Base-by-base conservation (phyloP, 1,140 invertebrate species). In the Teleopsis dalmanni region DNA sequence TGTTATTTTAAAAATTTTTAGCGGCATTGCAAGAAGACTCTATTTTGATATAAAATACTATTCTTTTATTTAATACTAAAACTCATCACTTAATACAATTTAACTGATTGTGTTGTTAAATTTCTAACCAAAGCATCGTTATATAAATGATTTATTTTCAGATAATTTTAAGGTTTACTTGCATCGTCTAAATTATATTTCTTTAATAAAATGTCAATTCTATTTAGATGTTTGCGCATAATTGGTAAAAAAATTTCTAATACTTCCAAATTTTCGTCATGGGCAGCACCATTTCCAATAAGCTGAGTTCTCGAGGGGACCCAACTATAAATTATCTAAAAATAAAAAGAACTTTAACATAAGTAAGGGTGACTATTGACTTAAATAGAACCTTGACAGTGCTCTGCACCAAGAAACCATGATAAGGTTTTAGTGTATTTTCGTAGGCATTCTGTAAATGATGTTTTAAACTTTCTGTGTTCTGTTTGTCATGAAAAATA, bases 351-450 rank as follows among this genome's bases (percentile, higher is more conserved):
- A 3, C 27, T 29, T 3, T 33, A 23, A 14, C 2, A 11, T 9
- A 45, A 3, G 48, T 6, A 51, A 38, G 27, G 33, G n/a, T n/a
- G n/a, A n/a, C n/a, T n/a, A n/a, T n/a, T n/a, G n/a, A n/a, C n/a
- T n/a, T n/a, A n/a, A n/a, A n/a, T n/a, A n/a, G n/a, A n/a, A 70
- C 67, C 55, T 64, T 60, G 9, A 70, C 63, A 22, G 68, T 65
- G 42, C 58, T 60, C 50, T 71, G 65, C n/a, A 70, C 58, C n/a
- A 71, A 56, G 35, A 64, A 70, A 25, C 68, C 66, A 35, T 71
- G 67, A 22, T 71, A 68, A 48, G 61, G 68, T 35, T 71, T 71
- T 8, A 71, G 23, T 4, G 65, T 68, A 33, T 55, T 57, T 38
- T 68, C 65, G 50, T 71, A 71, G 25, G 67, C 65, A 47, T 63